These are phyloP conservation scores for Phenacoccus solenopsis DNA, from an alignment of 1,140 invertebrate genomes.

Conservation along the genomic window DNA sequence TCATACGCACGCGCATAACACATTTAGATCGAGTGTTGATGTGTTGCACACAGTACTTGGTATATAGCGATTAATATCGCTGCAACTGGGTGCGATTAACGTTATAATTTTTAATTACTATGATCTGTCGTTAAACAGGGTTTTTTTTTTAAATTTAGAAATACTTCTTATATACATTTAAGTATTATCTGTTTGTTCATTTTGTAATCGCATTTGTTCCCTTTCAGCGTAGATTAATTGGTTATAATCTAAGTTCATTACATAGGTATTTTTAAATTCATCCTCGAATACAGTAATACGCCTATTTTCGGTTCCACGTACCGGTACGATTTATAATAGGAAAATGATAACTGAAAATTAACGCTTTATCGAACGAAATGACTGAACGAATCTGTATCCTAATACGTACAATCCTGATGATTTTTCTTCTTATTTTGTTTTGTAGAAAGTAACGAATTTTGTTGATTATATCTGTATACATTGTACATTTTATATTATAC, in stretches of 20 bases:
- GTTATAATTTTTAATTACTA: background rate
- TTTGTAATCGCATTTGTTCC: background rate
- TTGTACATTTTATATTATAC: background rate
- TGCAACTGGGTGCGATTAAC: too few relatives aligned
- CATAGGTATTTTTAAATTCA: background rate
- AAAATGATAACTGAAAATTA: background rate
- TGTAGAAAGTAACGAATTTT: background rate
- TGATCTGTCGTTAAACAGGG: background rate
- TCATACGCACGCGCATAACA: too few relatives aligned
- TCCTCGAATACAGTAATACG: background rate
- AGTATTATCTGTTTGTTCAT: background rate
- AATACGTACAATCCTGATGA: constrained; percentile 3
- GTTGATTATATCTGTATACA: background rate
- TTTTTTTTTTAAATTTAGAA: constrained; percentile 1
- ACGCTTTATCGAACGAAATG: background rate
- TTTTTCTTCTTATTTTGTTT: background rate
- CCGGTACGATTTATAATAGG: background rate
- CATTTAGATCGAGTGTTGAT: too few relatives aligned
- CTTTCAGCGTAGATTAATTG: background rate
- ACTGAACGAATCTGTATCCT: background rate
- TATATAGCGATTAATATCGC: too few relatives aligned
- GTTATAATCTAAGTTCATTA: background rate
- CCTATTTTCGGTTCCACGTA: background rate
- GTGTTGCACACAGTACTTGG: too few relatives aligned
- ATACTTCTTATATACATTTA: background rate